phyloP scores from a whole-genome alignment of 2,888 invertebrate species.

The Scaeva pyrastri region DNA sequence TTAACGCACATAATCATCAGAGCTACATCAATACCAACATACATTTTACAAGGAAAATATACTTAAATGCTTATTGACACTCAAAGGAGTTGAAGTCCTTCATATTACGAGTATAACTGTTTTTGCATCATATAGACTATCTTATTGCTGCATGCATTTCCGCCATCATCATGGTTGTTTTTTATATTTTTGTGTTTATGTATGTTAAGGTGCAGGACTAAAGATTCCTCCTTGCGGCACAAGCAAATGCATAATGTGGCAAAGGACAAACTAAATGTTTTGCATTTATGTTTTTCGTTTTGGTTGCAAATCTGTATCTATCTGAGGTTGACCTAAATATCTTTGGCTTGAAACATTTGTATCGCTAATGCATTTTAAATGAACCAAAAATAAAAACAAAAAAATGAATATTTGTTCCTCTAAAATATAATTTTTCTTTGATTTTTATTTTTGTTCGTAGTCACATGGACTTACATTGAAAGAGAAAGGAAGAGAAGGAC shows the following conservation, averaged over 20 bases:
- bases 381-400: slow-evolving; percentile 67
- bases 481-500: not conserved
- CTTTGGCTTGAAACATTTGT: slow-evolving; percentile 41
- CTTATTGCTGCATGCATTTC: slow-evolving; percentile 36
- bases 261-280: not conserved
- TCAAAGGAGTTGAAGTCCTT: slow-evolving; percentile 1
- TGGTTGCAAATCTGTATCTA: slow-evolving; percentile 8
- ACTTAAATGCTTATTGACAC: not conserved
- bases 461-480: not conserved
- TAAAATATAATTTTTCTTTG: slow-evolving; percentile 10
- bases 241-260: not conserved
- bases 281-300: not conserved
- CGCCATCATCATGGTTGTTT: slow-evolving; percentile 21
- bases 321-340: slow-evolving; percentile 56
- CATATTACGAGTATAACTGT: not conserved
- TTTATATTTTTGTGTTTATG: too few species aligned
- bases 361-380: slow-evolving; percentile 74
- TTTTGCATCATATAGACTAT: slow-evolving; percentile 3
- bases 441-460: not conserved
- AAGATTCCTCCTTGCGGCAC: slow-evolving; percentile 9
- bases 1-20: not conserved
- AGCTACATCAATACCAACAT: too few species aligned
- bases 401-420: slow-evolving; percentile 12
- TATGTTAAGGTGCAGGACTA: not conserved
- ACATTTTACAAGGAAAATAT: not conserved